A percentile compares a stretch with the other conserved stretches of the same genome.
These are phyloP conservation scores for Hemicordylus capensis DNA, from an alignment of 2,113 vertebrate species.

Conservation along the genomic window DNA sequence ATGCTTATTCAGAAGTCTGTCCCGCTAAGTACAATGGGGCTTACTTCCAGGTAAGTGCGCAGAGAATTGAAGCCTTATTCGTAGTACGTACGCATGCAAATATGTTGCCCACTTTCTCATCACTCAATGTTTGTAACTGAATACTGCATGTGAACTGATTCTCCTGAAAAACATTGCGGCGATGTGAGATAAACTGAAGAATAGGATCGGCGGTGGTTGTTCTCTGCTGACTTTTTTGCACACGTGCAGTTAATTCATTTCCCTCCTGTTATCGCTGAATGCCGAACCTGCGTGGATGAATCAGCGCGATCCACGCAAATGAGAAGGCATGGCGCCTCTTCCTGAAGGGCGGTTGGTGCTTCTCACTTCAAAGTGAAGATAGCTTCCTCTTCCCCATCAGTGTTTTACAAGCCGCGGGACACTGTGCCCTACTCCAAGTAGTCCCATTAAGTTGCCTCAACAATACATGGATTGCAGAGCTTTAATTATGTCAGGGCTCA, in stretches of 20 bases:
- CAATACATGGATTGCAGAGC: background rate
- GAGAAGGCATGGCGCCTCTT: background rate
- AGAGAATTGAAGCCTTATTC: background rate
- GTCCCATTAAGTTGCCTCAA: no score
- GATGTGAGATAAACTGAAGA: background rate
- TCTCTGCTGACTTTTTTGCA: background rate
- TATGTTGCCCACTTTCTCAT: background rate
- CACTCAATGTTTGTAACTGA: background rate
- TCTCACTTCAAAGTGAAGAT: no score
- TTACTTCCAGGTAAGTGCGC: background rate
- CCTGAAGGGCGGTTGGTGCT: no score
- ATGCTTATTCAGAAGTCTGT: background rate
- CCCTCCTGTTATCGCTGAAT: background rate
- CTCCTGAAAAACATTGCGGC: background rate
- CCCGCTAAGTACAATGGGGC: background rate
- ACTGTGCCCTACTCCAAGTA: no score
- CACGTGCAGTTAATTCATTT: accelerated
- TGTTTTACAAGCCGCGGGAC: no score
- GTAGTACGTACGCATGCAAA: background rate
- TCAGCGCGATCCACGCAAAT: background rate
- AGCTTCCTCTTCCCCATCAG: no score
- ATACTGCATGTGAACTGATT: background rate
- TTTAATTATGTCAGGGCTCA: background rate
- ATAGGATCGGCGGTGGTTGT: background rate
- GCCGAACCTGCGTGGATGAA: no score